Evolutionary conservation across 2,797 vertebrate species (phyloP), one percentile per base, ranked within the genome.

Genomic region (Sphenodon punctatus): DNA sequence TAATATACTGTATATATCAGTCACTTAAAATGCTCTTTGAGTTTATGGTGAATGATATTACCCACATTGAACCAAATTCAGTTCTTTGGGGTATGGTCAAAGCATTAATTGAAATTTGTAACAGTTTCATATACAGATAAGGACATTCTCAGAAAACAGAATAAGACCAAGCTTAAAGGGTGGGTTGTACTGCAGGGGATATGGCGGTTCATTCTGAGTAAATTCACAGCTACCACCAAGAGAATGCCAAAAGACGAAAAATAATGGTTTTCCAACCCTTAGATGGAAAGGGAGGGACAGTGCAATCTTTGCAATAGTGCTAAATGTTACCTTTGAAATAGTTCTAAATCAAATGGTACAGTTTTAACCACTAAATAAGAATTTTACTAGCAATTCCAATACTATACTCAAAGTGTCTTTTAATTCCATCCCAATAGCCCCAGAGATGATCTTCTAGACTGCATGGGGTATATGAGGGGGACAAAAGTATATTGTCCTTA

Each of bases 281-380:
- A n/a, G n/a, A n/a, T n/a, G n/a, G n/a, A n/a, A n/a, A n/a, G n/a
- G n/a, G n/a, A n/a, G n/a, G n/a, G n/a, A n/a, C n/a, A n/a, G n/a
- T n/a, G n/a, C n/a, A n/a, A n/a, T n/a, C n/a, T n/a, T n/a, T n/a
- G n/a, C n/a, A n/a, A n/a, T n/a, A n/a, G n/a, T 73, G 5, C 5
- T 74, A 78, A 53, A 25, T 71, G 17, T 53, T 58, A 17, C 4
- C n/a, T 68, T 70, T 86, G 67, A 4, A 68, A 6, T 4, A 48
- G 30, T 65, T 45, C 2, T 70, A 78, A 80, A 74, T 46, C 38
- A 68, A 76, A 34, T 81, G 2, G 5, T 7, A 66, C 17, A 46
- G 67, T 80, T 69, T 82, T 67, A 76, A 80, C 85, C 42, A 75
- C 27, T 75, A 66, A 73, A 78, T 23, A 87, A 61, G 53, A 74